Base-by-base conservation (phyloP, 1,140 invertebrate species). In the Bacillus rossius region DNA sequence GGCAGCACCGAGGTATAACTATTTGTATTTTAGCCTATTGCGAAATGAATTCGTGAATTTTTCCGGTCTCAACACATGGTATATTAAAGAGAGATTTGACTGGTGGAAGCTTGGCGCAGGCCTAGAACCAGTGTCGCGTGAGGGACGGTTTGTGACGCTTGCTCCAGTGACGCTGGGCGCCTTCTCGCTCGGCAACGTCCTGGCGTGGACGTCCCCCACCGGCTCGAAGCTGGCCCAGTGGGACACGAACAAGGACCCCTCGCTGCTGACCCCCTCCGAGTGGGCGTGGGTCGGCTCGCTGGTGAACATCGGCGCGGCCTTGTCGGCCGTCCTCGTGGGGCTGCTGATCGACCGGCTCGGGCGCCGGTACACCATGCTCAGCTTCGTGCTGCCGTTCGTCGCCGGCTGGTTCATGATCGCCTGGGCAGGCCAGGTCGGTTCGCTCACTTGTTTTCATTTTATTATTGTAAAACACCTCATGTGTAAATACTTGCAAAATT, bases 121-220 rank as follows among this genome's bases (percentile, higher is more conserved):
- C 43, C 3, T 8, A 1, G 10, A 19, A 17, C 1, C 7, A 42
- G n/a, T 8, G n/a, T 8, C 8, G 25, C 8, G 17, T 54, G 26
- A 60, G 55, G n/a, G n/a, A n/a, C n/a, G n/a, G n/a, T n/a, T n/a
- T n/a, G n/a, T 69, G 61, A n/a, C n/a, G n/a, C n/a, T 55, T 65
- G 59, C 72, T 75, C 25, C 75, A 91, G 89, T 84, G 26, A 87
- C 85, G 1, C 70, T 89, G 22, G 81, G 86, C 16, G 83, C 88
- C 0, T 78, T 90, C 17, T 78, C 81, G 8, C 84, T 70, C 8
- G 69, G 69, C 49, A 69, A 54, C 38, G 85, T 83, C 1, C 65
- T 94, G 2, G 88, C 85, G 13, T 94, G 91, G 88, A 88, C 89
- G 0, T 88, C 90, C 1, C 88, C 91, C 10, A 86, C 88, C 0